Percentiles rank a stretch among this genome's conserved stretches.
These are phyloP conservation scores for Notamacropus eugenii DNA, from an alignment of 2,797 vertebrate genomes.

Conservation along the genomic window DNA sequence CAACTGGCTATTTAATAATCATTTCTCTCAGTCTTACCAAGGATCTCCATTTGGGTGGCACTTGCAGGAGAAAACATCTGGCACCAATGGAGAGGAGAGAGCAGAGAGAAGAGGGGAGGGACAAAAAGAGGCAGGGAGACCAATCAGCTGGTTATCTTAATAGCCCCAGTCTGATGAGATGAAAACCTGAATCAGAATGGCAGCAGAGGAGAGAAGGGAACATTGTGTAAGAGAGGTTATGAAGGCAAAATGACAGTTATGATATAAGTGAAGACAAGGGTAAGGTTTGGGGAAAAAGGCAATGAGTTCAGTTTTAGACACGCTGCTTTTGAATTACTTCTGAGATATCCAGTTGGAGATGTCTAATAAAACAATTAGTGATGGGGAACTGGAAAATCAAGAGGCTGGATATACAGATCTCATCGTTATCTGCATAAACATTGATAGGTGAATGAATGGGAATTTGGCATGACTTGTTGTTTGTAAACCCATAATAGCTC, in stretches of 20 bases:
- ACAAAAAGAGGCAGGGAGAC: not conserved
- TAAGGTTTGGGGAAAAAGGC: not conserved
- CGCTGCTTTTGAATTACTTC: not conserved
- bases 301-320: not conserved
- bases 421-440: not conserved
- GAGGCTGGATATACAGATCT: not conserved
- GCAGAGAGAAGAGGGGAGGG: not conserved
- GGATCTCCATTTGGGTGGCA: not conserved
- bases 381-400: not conserved
- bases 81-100: not conserved
- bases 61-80: accelerated
- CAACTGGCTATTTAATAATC: not conserved
- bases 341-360: not conserved
- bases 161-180: not conserved
- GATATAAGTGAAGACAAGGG: not conserved
- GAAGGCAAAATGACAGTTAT: not conserved
- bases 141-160: not conserved
- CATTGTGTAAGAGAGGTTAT: not conserved
- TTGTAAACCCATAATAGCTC: not conserved
- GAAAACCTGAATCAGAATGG: not conserved
- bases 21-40: not conserved
- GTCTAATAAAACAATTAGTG: not conserved
- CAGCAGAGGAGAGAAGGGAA: not conserved
- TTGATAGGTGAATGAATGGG: not conserved
- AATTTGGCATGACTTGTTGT: not conserved